These are phyloP conservation scores for Trichonephila inaurata DNA, from an alignment of 1,140 invertebrate genomes.

Conservation along the genomic window DNA sequence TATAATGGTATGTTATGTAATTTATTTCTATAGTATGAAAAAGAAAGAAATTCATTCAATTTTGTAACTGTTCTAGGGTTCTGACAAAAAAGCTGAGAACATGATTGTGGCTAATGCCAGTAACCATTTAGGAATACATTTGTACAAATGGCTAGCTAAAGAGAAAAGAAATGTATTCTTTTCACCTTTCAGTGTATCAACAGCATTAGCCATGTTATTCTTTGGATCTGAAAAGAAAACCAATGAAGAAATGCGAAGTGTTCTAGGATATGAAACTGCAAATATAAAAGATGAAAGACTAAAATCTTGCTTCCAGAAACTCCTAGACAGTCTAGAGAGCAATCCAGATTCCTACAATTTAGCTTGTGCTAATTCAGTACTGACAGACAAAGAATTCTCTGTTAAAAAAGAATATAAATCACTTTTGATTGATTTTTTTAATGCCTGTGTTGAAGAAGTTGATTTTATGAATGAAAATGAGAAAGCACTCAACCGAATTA, in stretches of 20 bases:
- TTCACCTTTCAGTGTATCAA: slow-evolving; percentile 77
- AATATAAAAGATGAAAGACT: slow-evolving; percentile 29
- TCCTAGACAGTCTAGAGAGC: background rate
- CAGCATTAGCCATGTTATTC: slow-evolving; percentile 75
- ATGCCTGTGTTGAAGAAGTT: slow-evolving; percentile 50
- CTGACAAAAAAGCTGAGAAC: background rate
- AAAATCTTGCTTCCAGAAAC: slow-evolving; percentile 2
- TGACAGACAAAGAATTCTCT: background rate
- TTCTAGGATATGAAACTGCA: slow-evolving; percentile 43
- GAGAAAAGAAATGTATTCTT: slow-evolving; percentile 67
- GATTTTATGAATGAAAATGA: slow-evolving; percentile 26
- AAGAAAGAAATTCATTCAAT: background rate
- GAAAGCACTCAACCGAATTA: slow-evolving; percentile 66
- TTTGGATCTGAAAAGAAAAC: slow-evolving; percentile 71
- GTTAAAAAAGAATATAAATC: slow-evolving; percentile 33
- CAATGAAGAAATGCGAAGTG: slow-evolving; percentile 51
- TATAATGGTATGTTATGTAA: background rate
- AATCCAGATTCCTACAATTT: slow-evolving; percentile 42
- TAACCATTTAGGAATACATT: background rate
- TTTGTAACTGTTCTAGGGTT: background rate
- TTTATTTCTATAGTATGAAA: background rate
- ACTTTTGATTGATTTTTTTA: slow-evolving; percentile 12
- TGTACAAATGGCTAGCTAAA: slow-evolving; percentile 29
- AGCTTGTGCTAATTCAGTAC: slow-evolving; percentile 34
- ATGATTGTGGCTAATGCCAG: background rate